Evolutionary conservation across 2,888 invertebrate species (phyloP), one percentile per base, ranked within the genome.

Genomic region (Tinea pellionella): DNA sequence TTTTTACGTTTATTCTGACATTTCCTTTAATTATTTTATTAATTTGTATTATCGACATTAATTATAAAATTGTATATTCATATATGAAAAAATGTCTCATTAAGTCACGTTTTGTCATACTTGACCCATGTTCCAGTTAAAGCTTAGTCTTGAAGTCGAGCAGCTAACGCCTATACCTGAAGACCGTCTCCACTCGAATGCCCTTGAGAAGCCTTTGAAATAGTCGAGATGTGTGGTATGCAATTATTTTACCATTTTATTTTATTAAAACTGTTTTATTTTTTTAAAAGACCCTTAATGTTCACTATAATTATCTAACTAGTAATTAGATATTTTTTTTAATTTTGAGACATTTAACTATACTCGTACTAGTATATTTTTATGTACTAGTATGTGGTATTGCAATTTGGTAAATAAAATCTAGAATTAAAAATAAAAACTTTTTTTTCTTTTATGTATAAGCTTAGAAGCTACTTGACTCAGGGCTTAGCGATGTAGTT

Each of bases 401-500:
- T 24, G 6, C 24, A 24, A 24, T 24, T 24, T n/a, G n/a, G 24
- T 37, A 37, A 37, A 37, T 37, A 37, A 37, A 37, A 12, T 37
- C 37, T 37, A 6, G 9, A 30, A 30, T 24, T 6, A 24, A 24
- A 2, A 6, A 2, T 9, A n/a, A 37, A 37, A 12, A 37, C 6
- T 9, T 37, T 30, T 30, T 30, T 12, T 37, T 37, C 37, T 37
- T 37, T 37, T 37, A 37, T 37, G 37, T 2, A 2, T n/a, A 37
- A n/a, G 37, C 37, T 9, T 37, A 37, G 37, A 2, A 9, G 37
- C 37, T 19, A 55, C 55, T 55, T 55, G n/a, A 55, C 18, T 24
- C 24, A 19, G 7, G 55, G 15, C 24, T 19, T 19, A 59, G 61
- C 32, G n/a, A 84, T 84, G 85, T 82, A 80, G 61, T 59, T 19